Conservation (phyloP, 2,888 invertebrate species). For the Meteorus cinctellus region DNA sequence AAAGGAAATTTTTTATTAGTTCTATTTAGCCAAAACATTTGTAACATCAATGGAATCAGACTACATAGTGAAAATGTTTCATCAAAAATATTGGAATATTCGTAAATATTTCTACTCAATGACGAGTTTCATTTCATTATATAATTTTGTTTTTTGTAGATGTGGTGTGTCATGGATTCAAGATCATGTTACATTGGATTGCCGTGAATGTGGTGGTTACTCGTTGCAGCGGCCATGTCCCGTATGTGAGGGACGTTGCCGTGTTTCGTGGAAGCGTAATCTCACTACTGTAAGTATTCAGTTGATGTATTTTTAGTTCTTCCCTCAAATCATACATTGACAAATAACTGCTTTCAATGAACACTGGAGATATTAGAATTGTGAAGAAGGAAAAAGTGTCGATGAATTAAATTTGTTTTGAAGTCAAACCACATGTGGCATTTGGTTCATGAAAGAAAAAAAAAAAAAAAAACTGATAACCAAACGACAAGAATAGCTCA, state of each 20-base stretch:
- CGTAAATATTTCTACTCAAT: no score
- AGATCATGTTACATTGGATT: conserved; percentile 84
- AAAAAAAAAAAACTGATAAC: background rate
- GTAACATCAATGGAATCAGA: no score
- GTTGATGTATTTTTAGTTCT: background rate
- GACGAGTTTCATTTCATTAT: no score
- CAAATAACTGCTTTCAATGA: background rate
- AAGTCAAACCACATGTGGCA: background rate
- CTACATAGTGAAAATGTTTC: no score
- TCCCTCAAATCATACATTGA: conserved; percentile 20
- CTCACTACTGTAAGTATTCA: conserved; percentile 80
- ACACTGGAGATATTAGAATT: background rate
- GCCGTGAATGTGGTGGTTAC: conserved; percentile 87
- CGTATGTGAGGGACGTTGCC: conserved; percentile 84
- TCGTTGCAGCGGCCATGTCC: conserved; percentile 85
- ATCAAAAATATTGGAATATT: no score
- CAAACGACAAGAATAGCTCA: background rate
- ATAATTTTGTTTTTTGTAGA: conserved; percentile 67
- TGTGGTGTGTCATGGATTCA: conserved; percentile 89
- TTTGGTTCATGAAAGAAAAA: background rate
- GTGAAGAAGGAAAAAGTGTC: background rate
- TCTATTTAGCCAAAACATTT: no score
- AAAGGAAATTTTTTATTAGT: conserved; percentile 25
- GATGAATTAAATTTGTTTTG: background rate
- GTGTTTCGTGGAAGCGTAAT: conserved; percentile 83